Percentiles rank a stretch among this genome's conserved stretches.
Evolutionary conservation across 2,888 invertebrate genomes (phyloP).

Genomic region (Brenthis hecate): DNA sequence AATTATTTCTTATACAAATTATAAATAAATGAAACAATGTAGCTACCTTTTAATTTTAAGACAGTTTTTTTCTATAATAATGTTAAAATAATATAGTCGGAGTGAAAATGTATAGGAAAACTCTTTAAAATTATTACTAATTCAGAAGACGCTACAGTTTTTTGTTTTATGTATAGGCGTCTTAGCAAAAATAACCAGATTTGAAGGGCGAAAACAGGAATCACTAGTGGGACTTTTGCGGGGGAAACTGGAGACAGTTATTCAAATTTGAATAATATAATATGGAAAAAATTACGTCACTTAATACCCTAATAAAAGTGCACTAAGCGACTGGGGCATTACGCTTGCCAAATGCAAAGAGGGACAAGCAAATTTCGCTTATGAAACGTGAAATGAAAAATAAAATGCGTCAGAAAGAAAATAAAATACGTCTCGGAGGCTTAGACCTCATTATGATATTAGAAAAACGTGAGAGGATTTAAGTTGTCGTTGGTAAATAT

Average conservation of each 20-base stretch:
- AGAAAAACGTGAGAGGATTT: constrained; percentile 77
- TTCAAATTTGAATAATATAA: constrained; percentile 84
- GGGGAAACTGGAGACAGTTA: constrained; percentile 83
- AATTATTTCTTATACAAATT: neutral
- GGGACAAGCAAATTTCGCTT: constrained; percentile 78
- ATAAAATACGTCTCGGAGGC: constrained; percentile 77
- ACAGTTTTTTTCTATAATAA: no score
- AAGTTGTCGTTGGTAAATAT: constrained; percentile 61
- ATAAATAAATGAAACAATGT: no score
- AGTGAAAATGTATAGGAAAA: neutral
- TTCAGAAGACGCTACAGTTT: constrained; percentile 49
- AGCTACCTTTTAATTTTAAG: no score
- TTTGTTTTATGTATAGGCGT: constrained; percentile 63
- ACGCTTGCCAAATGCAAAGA: constrained; percentile 75
- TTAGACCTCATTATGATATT: constrained; percentile 78
- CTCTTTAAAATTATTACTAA: neutral
- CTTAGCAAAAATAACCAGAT: constrained; percentile 76
- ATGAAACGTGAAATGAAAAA: constrained; percentile 82
- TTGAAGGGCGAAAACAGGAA: constrained; percentile 75
- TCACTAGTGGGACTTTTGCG: constrained; percentile 68
- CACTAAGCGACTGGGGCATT: constrained; percentile 82
- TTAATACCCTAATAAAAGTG: constrained; percentile 84
- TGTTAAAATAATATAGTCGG: no score
- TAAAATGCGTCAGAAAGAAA: constrained; percentile 76
- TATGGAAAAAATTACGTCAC: constrained; percentile 84